Conservation (phyloP, 2,113 vertebrate species). For the Egretta garzetta region DNA sequence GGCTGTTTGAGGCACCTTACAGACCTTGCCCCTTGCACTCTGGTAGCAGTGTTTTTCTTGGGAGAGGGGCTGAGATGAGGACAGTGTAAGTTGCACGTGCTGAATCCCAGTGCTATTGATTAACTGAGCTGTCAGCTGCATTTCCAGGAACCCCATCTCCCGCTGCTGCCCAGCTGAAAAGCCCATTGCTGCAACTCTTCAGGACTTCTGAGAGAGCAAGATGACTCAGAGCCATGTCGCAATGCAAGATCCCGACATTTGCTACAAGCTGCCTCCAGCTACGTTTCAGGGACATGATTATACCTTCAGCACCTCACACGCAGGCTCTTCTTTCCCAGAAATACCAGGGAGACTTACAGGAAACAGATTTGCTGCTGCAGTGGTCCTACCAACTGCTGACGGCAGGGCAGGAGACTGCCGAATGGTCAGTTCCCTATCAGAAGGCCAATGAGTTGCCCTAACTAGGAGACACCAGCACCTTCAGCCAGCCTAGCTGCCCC, state of each 20-base stretch:
- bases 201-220: neutral
- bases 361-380: neutral
- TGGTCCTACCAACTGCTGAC: neutral
- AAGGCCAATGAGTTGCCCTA: neutral
- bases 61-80: neutral
- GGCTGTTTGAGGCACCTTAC: neutral
- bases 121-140: neutral
- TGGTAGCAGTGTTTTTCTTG: neutral
- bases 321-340: neutral
- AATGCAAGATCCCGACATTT: neutral
- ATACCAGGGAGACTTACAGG: neutral
- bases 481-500: neutral
- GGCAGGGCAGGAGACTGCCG: neutral
- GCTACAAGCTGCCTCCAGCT: neutral
- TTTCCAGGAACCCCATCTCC: neutral
- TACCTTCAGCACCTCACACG: neutral
- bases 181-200: neutral
- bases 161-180: neutral
- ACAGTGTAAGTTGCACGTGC: rapidly evolving
- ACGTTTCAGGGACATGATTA: neutral
- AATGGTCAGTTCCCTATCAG: neutral
- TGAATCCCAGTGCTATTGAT: neutral
- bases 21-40: neutral
- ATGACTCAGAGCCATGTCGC: neutral
- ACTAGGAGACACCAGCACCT: neutral